Evolutionary conservation across 2,113 vertebrate species (phyloP).

Genomic region (Crotalus viridis): DNA sequence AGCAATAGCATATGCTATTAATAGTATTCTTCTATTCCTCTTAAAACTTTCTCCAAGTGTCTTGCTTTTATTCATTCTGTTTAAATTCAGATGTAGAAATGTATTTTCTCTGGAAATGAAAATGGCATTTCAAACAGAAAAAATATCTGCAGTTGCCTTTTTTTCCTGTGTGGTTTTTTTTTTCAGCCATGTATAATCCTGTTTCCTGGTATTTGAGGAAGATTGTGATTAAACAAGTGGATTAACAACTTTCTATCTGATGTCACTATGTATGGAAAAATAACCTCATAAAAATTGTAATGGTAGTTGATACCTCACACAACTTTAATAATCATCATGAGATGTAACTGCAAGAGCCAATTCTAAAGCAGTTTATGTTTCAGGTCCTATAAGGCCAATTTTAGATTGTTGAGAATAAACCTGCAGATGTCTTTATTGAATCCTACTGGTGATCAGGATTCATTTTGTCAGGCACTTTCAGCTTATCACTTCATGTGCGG

Average conservation of each 20-base stretch:
- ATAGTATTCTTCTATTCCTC: not conserved
- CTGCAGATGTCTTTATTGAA: conserved; percentile 67
- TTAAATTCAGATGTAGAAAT: not conserved
- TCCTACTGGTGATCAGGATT: conserved; percentile 69
- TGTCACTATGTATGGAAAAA: conserved; percentile 19
- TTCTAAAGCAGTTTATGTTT: conserved; percentile 48
- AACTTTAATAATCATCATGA: conserved; percentile 27
- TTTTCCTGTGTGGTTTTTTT: conserved; percentile 22
- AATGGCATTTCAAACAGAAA: conserved; percentile 35
- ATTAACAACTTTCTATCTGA: conserved; percentile 49
- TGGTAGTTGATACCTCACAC: conserved; percentile 42
- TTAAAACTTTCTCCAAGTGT: not conserved
- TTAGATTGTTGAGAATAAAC: conserved; percentile 60
- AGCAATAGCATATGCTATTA: not conserved
- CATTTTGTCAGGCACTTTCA: conserved; percentile 63
- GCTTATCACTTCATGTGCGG: conserved; percentile 31
- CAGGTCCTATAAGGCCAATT: conserved; percentile 53
- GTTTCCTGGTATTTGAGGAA: conserved; percentile 50
- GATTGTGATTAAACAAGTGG: conserved; percentile 39
- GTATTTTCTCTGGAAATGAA: conserved; percentile 31
- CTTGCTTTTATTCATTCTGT: not conserved
- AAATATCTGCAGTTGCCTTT: conserved; percentile 37
- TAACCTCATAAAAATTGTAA: conserved; percentile 47
- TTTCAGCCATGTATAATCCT: conserved; percentile 29
- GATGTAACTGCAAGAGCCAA: conserved; percentile 32